Base-by-base conservation (phyloP, 2,113 vertebrate genomes). In the Elgaria multicarinata region DNA sequence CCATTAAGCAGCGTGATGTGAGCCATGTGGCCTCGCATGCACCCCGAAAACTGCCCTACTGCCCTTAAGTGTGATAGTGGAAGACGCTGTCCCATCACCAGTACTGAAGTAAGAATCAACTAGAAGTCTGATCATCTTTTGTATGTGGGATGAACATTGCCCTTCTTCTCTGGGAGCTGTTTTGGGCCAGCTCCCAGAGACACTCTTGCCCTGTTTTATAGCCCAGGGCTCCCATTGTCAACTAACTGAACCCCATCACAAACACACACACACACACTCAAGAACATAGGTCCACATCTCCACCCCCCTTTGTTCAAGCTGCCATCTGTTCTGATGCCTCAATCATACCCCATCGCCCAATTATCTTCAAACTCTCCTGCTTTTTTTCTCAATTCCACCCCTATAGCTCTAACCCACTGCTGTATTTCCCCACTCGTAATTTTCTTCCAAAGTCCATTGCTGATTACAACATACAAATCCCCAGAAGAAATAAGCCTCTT, bases 331-430 rank as follows among this genome's bases (percentile, higher is more conserved):
- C 36, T 39, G 4, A 42, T 18, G 16, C 42, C 82, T 9, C 42
- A 26, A 22, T 12, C 42, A 9, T 58, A 13, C 79, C 7, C 55
- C 10, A 14, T n/a, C 62, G 31, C 31, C 75, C 53, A 6, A 28
- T 28, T 26, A 2, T 8, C 77, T 1, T 50, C 50, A 10, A 6
- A n/a, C 22, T 53, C 44, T 69, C 26, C 20, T 58, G 50, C 42
- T 46, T 28, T 28, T 0, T 75, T 8, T 1, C n/a, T 1, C 5
- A 16, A 3, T 12, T 9, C 18, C 28, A n/a, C 16, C 8, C 33
- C 44, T 12, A 1, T 1, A 16, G 28, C 4, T 13, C 16, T 18
- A 55, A 7, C 77, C 77, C 46, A 72, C 14, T 13, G 13, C 36
- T 42, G 66, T 77, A 80, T 67, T 87, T 67, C 76, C 76, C 76